A percentile compares a stretch with the other conserved stretches of the same genome.
Conservation (phyloP, 2,797 vertebrate genomes). For the Sarcoramphus papa region DNA sequence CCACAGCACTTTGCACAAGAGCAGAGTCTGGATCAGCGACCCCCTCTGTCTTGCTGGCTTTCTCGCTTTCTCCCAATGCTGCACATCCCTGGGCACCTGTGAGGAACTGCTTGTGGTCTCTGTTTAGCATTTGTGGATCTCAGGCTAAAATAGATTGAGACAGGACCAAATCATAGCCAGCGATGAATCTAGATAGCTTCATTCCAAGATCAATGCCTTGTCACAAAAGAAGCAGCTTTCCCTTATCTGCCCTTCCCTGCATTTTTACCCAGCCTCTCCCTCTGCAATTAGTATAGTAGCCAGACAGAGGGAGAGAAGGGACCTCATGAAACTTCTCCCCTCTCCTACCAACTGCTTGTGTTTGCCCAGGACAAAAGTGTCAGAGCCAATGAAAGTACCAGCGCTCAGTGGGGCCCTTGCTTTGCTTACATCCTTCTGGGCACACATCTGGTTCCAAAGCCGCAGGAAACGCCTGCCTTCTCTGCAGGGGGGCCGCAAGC, state of each 20-base stretch:
- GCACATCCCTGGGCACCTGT: neutral
- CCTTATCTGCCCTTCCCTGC: neutral
- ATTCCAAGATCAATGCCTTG: neutral
- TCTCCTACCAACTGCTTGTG: neutral
- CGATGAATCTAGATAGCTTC: neutral
- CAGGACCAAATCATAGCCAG: neutral
- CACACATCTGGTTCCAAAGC: neutral
- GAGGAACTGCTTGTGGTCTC: neutral
- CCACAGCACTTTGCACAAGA: neutral
- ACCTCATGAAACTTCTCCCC: neutral
- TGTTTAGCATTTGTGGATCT: neutral
- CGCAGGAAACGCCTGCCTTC: neutral
- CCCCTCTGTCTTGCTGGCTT: neutral
- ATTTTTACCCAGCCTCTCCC: neutral
- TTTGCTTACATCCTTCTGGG: neutral
- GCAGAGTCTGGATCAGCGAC: neutral
- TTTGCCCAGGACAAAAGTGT: neutral
- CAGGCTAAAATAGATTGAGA: neutral
- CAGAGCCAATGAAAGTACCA: neutral
- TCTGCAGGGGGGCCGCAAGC: neutral
- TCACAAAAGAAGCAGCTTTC: neutral
- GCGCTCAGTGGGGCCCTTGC: rapidly evolving
- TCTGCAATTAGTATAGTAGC: neutral
- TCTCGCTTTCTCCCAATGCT: neutral
- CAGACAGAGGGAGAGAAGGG: neutral